Evolutionary conservation across 2,113 vertebrate species (phyloP).

Genomic region (Gymnobelideus leadbeateri): DNA sequence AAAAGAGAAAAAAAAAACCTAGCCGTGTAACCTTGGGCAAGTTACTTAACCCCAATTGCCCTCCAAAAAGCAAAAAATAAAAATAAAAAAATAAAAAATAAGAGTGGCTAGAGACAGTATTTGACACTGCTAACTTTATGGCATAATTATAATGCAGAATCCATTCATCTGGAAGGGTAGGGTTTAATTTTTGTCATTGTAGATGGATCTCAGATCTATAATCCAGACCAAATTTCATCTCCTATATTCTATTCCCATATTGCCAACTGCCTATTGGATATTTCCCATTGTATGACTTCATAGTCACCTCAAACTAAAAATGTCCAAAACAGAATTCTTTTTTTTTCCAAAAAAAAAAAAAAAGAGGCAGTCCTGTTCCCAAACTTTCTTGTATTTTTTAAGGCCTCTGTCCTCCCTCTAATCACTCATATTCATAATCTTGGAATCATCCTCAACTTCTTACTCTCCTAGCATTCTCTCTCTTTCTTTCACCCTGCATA

Average conservation of each 20-base stretch:
- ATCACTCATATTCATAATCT: neutral
- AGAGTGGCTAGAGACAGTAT: slow-evolving; percentile 35
- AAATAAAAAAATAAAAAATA: no score
- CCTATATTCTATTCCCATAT: neutral
- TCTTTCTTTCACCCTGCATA: neutral
- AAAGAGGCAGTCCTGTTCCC: neutral
- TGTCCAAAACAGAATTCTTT: neutral
- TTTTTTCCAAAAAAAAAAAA: neutral
- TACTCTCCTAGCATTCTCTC: neutral
- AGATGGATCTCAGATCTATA: neutral
- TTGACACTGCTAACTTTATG: slow-evolving; percentile 15
- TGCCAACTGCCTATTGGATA: neutral
- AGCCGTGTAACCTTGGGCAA: no score
- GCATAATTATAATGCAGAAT: slow-evolving; percentile 32
- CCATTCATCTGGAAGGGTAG: neutral
- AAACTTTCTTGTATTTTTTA: neutral
- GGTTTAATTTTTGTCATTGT: neutral
- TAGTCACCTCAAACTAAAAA: neutral
- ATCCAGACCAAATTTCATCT: neutral
- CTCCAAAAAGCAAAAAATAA: no score
- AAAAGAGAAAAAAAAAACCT: no score
- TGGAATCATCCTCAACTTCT: neutral
- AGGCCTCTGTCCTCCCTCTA: neutral
- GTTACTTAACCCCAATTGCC: no score
- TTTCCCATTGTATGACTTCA: neutral